phyloP scores from a whole-genome alignment of 2,797 vertebrate species.

The Rhincodon typus region DNA sequence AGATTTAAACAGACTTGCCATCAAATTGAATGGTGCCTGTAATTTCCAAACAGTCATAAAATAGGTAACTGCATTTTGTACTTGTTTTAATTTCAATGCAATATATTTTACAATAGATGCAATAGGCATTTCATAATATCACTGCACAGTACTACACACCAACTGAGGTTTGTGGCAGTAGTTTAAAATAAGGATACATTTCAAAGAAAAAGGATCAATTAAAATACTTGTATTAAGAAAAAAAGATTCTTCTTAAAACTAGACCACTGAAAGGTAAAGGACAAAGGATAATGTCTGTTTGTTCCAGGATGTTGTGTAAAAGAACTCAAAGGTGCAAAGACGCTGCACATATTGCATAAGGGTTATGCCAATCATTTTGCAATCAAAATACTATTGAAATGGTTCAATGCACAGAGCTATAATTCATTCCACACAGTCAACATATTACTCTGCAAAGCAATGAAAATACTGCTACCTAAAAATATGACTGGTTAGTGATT shows the following conservation, averaged over 20 bases:
- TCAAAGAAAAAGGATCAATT: neutral
- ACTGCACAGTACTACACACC: neutral
- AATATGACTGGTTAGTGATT: neutral
- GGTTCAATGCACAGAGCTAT: neutral
- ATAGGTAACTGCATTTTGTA: neutral
- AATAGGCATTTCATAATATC: neutral
- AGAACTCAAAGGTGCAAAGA: neutral
- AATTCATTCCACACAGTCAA: neutral
- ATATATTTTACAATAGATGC: neutral
- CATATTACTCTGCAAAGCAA: neutral
- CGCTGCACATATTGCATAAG: no score
- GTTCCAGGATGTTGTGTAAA: neutral
- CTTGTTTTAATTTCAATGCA: neutral
- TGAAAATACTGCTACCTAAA: neutral
- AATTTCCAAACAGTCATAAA: neutral
- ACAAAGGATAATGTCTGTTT: neutral
- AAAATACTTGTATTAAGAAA: neutral
- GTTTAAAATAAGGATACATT: neutral
- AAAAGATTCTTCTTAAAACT: neutral
- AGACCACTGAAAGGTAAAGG: neutral
- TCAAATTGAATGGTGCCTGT: neutral
- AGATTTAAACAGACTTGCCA: neutral
- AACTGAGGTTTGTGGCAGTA: neutral
- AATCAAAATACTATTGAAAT: conserved; percentile 6
- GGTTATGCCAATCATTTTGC: neutral